These are phyloP conservation scores for Phycodurus eques DNA, from an alignment of 2,113 vertebrate species.

Conservation along the genomic window DNA sequence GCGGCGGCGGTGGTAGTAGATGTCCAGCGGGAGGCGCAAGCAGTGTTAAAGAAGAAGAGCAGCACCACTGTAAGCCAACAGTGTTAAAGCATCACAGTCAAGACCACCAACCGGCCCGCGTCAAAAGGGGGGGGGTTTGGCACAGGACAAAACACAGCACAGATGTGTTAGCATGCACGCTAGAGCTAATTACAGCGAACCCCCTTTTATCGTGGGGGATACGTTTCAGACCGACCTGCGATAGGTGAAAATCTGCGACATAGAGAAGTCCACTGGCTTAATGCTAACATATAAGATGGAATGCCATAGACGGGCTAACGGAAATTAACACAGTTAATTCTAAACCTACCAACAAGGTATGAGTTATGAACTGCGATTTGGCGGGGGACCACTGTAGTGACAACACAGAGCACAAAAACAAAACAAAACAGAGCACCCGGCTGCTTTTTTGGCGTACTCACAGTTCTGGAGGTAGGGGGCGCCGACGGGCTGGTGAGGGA, in stretches of 20 bases:
- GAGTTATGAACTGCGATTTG: background rate
- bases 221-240: background rate
- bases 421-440: background rate
- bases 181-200: background rate
- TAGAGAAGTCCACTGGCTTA: background rate
- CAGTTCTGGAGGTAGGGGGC: slow-evolving; percentile 95
- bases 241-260: too few relatives aligned
- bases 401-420: background rate
- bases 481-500: slow-evolving; percentile 97
- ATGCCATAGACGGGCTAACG: background rate
- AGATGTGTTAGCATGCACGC: slow-evolving; percentile 5
- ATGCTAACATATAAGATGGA: background rate
- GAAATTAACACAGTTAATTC: background rate
- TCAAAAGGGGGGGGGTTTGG: slow-evolving; percentile 46
- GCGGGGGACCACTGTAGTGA: background rate
- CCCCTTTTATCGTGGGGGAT: background rate
- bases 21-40: slow-evolving; percentile 86
- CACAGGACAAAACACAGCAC: slow-evolving; percentile 42
- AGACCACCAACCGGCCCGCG: slow-evolving; percentile 71
- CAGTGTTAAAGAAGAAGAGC: slow-evolving; percentile 98
- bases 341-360: background rate
- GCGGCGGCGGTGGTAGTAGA: slow-evolving; percentile 56
- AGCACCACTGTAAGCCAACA: slow-evolving; percentile 94
- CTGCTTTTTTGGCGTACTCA: slow-evolving; percentile 71
- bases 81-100: slow-evolving; percentile 86